Conservation (phyloP, 2,888 invertebrate species). For the Tortrix viridana region DNA sequence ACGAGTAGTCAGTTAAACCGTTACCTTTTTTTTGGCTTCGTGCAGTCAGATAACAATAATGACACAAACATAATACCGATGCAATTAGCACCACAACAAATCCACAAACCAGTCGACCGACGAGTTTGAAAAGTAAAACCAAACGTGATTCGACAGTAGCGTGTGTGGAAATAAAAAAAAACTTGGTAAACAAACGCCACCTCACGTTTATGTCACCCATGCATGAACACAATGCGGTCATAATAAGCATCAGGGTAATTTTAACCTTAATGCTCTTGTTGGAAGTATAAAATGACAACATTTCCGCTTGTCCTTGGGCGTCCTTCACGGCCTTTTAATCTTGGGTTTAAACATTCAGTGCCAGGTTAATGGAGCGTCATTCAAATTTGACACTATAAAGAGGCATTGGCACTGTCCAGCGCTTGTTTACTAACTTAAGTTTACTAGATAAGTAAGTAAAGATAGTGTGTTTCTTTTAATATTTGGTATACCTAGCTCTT, state of each 20-base stretch:
- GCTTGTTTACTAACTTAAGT: no score
- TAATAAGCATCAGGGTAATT: slow-evolving; percentile 34
- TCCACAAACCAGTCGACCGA: slow-evolving; percentile 10
- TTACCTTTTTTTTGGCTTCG: no score
- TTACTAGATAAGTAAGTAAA: no score
- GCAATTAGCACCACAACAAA: slow-evolving; percentile 17
- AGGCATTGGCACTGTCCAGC: no score
- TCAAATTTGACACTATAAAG: no score
- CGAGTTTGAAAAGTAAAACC: slow-evolving; percentile 29
- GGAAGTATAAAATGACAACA: slow-evolving; percentile 13
- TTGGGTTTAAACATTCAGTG: slow-evolving; percentile 12
- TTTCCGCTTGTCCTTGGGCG: slow-evolving; percentile 49
- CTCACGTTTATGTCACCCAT: slow-evolving; percentile 57
- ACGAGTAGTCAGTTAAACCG: no score
- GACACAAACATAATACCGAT: not conserved
- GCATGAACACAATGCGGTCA: slow-evolving; percentile 62
- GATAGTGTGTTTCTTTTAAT: no score
- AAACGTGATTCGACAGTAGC: slow-evolving; percentile 8
- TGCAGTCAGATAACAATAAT: no score
- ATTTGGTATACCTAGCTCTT: no score
- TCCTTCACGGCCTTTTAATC: slow-evolving; percentile 52
- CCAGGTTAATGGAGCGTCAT: no score
- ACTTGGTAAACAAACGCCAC: slow-evolving; percentile 24
- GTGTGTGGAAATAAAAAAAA: slow-evolving; percentile 5
- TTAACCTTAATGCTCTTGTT: slow-evolving; percentile 24